Evolutionary conservation across 2,888 invertebrate genomes (phyloP).

Genomic region (Lingula anatina): DNA sequence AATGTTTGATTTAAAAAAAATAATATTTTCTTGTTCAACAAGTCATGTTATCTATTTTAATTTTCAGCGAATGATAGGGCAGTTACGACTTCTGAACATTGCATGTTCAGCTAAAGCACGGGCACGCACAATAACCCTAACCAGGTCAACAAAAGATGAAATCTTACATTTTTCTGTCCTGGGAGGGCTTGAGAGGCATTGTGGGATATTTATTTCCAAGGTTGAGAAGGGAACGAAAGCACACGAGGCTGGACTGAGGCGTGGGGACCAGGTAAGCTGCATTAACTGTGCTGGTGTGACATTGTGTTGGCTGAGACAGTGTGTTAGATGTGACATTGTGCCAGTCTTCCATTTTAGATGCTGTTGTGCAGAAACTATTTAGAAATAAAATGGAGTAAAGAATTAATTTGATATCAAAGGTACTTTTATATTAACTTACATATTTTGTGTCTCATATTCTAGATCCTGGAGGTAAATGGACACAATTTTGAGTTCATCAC

Average conservation of each 20-base stretch:
- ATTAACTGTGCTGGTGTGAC: no score
- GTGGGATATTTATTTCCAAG: conserved; percentile 90
- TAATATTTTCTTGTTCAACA: no score
- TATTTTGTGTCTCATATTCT: no score
- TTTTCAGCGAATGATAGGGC: conserved; percentile 70
- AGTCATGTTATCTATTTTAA: no score
- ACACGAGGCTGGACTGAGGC: conserved; percentile 89
- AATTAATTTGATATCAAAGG: no score
- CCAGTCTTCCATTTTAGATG: no score
- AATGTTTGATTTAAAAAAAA: no score
- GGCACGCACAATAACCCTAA: conserved; percentile 83
- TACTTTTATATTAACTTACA: no score
- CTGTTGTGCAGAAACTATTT: no score
- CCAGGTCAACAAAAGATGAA: conserved; percentile 89
- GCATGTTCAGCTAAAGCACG: conserved; percentile 96
- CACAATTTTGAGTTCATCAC: conserved; percentile 93
- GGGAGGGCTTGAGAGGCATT: conserved; percentile 87
- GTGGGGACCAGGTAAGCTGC: conserved; percentile 75
- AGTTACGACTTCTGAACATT: conserved; percentile 67
- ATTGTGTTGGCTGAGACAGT: no score
- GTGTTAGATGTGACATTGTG: no score
- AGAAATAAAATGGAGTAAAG: no score
- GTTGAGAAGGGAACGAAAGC: conserved; percentile 91
- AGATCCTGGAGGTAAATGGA: conserved; percentile 93
- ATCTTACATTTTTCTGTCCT: conserved; percentile 83